Evolutionary conservation across 2,888 invertebrate genomes (phyloP).

Genomic region (Myopa tessellatipennis): DNA sequence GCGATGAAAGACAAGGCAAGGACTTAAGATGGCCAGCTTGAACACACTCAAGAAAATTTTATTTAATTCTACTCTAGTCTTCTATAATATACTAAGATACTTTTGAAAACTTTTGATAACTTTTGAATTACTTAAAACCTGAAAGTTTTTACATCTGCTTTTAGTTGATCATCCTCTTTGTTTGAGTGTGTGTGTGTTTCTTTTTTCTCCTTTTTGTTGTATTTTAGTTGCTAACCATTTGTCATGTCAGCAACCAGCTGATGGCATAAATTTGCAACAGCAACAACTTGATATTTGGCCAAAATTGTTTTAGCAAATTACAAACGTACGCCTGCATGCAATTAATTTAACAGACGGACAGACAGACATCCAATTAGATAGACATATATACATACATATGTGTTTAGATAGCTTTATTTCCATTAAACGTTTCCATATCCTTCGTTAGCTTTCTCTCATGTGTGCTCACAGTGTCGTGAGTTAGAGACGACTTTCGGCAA

Average conservation of each 20-base stretch:
- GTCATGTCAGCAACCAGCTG: neutral
- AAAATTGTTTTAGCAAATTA: conserved; percentile 46
- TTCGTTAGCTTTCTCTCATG: too few species aligned
- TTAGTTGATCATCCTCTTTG: too few species aligned
- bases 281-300: too few species aligned
- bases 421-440: too few species aligned
- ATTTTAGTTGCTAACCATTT: too few species aligned
- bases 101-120: too few species aligned
- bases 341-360: conserved; percentile 53
- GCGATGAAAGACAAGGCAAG: neutral
- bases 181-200: too few species aligned
- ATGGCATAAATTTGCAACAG: conserved; percentile 57
- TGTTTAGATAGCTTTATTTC: too few species aligned
- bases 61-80: conserved; percentile 48
- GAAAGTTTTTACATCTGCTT: neutral
- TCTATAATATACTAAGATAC: too few species aligned
- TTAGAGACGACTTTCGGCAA: neutral
- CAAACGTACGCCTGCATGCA: conserved; percentile 53
- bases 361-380: neutral
- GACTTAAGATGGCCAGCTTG: neutral
- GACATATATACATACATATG: too few species aligned
- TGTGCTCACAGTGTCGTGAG: neutral
- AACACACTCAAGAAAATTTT: conserved; percentile 51
- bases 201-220: too few species aligned
- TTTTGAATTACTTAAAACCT: too few species aligned